Conservation (phyloP, 1,140 invertebrate species). For the Melipona quadrifasciata region DNA sequence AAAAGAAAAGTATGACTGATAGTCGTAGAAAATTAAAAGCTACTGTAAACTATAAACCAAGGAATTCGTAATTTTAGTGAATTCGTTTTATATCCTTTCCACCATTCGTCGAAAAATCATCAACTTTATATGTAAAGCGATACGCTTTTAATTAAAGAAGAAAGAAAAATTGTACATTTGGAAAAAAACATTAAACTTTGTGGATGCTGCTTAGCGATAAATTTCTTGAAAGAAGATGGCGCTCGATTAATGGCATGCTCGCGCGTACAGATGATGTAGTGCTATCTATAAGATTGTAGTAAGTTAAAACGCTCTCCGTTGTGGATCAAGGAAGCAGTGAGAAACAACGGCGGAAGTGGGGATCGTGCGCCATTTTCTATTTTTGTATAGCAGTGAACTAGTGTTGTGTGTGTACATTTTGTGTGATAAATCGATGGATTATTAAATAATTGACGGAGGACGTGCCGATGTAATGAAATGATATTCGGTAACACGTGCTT, state of each 20-base stretch:
- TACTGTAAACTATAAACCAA: not conserved
- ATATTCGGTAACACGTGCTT: constrained; percentile 61
- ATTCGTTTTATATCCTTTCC: not conserved
- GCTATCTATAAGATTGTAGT: constrained; percentile 36
- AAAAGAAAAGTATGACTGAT: not conserved
- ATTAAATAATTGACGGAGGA: constrained; percentile 61
- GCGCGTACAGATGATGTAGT: constrained; percentile 29
- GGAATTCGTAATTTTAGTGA: not conserved
- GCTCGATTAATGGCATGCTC: constrained; percentile 1
- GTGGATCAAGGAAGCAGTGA: constrained; percentile 59
- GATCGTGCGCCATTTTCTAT: constrained; percentile 81
- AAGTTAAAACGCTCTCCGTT: constrained; percentile 44
- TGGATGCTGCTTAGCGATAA: not conserved
- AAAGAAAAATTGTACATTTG: no score
- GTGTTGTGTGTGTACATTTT: constrained; percentile 76
- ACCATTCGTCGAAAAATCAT: no score
- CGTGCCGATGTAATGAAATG: constrained; percentile 64
- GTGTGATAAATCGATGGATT: constrained; percentile 71
- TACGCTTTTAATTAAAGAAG: not conserved
- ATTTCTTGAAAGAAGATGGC: constrained; percentile 34
- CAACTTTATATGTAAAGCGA: not conserved
- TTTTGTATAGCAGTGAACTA: constrained; percentile 80
- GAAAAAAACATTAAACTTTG: not conserved
- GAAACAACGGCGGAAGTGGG: constrained; percentile 69
- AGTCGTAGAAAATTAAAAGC: not conserved